These are phyloP conservation scores for Caenorhabditis wallacei DNA, from an alignment of 2,888 invertebrate genomes.

Conservation along the genomic window DNA sequence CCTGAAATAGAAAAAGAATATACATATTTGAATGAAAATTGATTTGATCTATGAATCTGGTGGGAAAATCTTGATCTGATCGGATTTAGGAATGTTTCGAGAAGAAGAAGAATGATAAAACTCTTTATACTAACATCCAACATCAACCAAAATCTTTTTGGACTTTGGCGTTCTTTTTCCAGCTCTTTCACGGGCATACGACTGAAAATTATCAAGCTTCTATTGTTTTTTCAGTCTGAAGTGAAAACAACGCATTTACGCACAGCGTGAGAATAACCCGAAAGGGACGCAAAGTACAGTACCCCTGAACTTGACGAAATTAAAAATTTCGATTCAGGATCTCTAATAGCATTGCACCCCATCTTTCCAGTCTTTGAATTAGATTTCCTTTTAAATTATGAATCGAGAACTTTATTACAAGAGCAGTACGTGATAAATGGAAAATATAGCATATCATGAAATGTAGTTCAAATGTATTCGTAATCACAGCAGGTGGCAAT, in stretches of 20 bases:
- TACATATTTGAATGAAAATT: conserved; percentile 14
- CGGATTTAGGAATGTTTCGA: background rate
- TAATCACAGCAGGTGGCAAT: no score
- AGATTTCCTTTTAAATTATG: no score
- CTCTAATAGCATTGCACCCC: no score
- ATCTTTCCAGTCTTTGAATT: no score
- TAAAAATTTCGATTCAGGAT: background rate
- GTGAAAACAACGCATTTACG: background rate
- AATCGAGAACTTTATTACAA: no score
- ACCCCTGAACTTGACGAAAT: background rate
- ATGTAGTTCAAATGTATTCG: no score
- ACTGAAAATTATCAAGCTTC: background rate
- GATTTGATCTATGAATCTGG: conserved; percentile 19
- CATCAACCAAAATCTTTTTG: background rate
- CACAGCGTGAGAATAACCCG: background rate
- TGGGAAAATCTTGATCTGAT: background rate
- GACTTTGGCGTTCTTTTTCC: background rate
- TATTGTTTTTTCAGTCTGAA: background rate
- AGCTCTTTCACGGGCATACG: background rate
- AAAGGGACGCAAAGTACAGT: background rate
- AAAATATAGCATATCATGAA: no score
- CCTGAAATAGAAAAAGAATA: conserved; percentile 48
- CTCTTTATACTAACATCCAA: conserved; percentile 5
- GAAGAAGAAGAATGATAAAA: no score
- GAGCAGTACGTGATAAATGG: no score